Evolutionary conservation across 2,797 vertebrate genomes (phyloP), one percentile per base, ranked within the genome.

Genomic region (Centropyge bicolor): DNA sequence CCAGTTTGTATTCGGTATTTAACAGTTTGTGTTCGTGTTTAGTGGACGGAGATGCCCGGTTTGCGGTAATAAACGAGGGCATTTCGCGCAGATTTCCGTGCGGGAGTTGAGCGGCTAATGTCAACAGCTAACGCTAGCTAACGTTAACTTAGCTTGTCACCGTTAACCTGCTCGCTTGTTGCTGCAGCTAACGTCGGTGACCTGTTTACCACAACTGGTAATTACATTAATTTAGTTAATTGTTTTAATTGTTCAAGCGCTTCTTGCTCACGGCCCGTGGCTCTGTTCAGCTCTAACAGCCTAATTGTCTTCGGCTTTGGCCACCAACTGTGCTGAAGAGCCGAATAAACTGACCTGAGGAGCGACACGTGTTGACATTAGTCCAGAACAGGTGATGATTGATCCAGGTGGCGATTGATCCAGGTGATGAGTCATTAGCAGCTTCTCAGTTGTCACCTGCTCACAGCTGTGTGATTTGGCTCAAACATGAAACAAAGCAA

Each of bases 81-180:
- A n/a, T 76, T 84, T 76, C 8, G 51, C 45, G 82, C 78, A 67
- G 1, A 59, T 87, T 76, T 77, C 59, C 62, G 82, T 60, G 77
- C 48, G 57, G 43, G 45, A 76, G 67, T 31, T 16, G 10, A 22
- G 67, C 45, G 70, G 90, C 89, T 92, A 92, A 87, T 84, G 85
- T 89, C 88, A 91, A 89, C 88, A 90, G 92, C 87, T 91, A 90
- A 81, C 72, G 81, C 60, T 55, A 78, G 90, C 88, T 82, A 74
- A 8, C 56, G 78, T 59, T 87, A 87, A 88, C 88, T 48, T 11
- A 89, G 90, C 90, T 48, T 3, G 71, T 38, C 60, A 8, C 56
- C 67, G 71, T 77, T 72, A 86, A 73, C 78, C 80, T 65, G 73
- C 16, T 73, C 45, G 82, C 78, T 75, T 41, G 65, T 56, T 41